Evolutionary conservation across 2,113 vertebrate species (phyloP), one percentile per base, ranked within the genome.

Genomic region (Theristicus caerulescens): DNA sequence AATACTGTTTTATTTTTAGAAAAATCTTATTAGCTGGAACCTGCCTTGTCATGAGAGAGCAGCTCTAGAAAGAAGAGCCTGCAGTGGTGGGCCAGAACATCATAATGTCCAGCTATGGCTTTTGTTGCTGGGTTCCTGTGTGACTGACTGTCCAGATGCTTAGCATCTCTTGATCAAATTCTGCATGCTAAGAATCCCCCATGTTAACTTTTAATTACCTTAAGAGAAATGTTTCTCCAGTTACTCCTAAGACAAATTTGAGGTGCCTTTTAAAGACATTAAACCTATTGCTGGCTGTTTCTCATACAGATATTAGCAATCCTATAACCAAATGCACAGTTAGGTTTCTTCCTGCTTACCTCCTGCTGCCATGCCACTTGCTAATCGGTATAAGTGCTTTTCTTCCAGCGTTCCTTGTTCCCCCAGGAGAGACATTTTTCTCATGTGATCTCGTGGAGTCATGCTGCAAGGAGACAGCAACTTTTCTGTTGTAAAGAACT

Each of bases 391-490:
- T 95, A 99, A 98, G 95, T 99, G 98, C 92, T 99, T 99, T 90
- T 99, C 99, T 86, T 99, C 99, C 69, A 99, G 94, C 15, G 97
- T 57, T 12, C 98, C 98, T 87, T 99, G 98, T 49, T 99, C 98
- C 25, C 98, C 98, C 95, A 99, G 95, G 1, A 98, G 94, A 31
- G 99, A 98, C 97, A 99, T 98, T 97, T 98, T 99, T 97, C 99
- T 98, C 82, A 98, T 96, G 96, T 99, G 98, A 88, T 99, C 99
- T 70, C 98, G 93, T 31, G 98, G 98, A 96, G 98, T 99, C 99
- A 99, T 99, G 92, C 91, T 98, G 86, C 85, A 72, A 79, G 91
- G 83, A 80, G 59, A 85, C 22, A 91, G 34, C 16, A 79, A 1
- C 61, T 72, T 91, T 49, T 77, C 38, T 80, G 24, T 58, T 6